Conservation (phyloP, 2,113 vertebrate species). For the Corythoichthys intestinalis region DNA sequence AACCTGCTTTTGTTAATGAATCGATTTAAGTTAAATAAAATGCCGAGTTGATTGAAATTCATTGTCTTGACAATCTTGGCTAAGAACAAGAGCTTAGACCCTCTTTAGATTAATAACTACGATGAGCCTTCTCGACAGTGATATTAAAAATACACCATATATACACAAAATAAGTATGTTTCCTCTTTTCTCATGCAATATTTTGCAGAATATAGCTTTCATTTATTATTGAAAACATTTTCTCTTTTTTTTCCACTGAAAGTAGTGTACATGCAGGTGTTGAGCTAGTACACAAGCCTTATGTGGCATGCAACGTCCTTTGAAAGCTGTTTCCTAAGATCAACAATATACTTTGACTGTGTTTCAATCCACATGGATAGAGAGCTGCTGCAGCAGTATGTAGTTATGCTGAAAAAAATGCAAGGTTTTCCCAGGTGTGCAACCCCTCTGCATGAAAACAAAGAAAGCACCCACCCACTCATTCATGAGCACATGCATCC, state of each 20-base stretch:
- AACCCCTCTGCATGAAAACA: conserved; percentile 16
- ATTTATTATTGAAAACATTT: background rate
- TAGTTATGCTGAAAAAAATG: background rate
- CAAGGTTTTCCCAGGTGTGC: background rate
- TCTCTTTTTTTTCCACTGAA: background rate
- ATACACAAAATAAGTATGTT: no score
- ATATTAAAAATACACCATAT: no score
- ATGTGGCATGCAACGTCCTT: background rate
- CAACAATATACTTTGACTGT: conserved; percentile 2
- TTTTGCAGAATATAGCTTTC: background rate
- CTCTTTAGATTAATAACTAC: no score
- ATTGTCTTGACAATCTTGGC: no score
- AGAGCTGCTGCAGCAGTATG: background rate
- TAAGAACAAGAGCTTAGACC: no score
- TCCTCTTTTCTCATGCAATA: no score
- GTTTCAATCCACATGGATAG: background rate
- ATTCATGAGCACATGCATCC: conserved; percentile 17
- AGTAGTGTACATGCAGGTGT: background rate
- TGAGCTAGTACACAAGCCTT: background rate
- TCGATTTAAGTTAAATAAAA: no score
- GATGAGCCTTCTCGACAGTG: no score
- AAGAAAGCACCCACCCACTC: conserved; percentile 10
- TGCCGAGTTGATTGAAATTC: no score
- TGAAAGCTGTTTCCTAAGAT: conserved; percentile 2
- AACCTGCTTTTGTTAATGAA: no score